Conservation (phyloP, 2,113 vertebrate genomes). For the Elachura formosa region DNA sequence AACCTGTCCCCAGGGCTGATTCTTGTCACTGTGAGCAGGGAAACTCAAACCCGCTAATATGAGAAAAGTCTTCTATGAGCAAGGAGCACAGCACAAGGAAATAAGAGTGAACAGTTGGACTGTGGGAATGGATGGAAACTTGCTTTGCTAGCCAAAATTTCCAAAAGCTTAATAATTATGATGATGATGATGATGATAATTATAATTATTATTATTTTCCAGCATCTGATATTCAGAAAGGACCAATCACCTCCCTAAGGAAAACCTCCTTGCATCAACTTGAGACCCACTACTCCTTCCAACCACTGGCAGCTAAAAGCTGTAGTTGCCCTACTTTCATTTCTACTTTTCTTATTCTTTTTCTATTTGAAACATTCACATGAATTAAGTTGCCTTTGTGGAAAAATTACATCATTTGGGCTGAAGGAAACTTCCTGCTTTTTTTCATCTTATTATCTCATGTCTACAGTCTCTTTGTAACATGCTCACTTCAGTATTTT, state of each 20-base stretch:
- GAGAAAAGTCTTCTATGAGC: neutral
- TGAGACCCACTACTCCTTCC: neutral
- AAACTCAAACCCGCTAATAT: neutral
- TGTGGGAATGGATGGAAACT: neutral
- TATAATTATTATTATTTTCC: neutral
- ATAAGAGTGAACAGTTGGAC: rapidly evolving
- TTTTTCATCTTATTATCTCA: neutral
- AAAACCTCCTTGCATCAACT: neutral
- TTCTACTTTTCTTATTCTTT: neutral
- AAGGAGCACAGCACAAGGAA: neutral
- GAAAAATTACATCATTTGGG: constrained; percentile 16
- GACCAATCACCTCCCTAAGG: neutral
- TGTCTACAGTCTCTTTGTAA: neutral
- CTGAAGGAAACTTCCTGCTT: constrained; percentile 13
- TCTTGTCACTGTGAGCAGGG: neutral
- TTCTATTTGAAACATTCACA: neutral
- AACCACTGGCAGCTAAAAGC: neutral
- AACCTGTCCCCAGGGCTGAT: neutral
- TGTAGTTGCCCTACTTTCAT: neutral
- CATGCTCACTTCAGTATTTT: neutral
- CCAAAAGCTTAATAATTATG: neutral
- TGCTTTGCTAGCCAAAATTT: neutral
- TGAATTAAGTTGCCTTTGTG: neutral
- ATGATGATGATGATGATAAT: neutral
- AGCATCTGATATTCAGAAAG: neutral